These are phyloP conservation scores for Myripristis murdjan DNA, from an alignment of 2,797 vertebrate species.

Conservation along the genomic window DNA sequence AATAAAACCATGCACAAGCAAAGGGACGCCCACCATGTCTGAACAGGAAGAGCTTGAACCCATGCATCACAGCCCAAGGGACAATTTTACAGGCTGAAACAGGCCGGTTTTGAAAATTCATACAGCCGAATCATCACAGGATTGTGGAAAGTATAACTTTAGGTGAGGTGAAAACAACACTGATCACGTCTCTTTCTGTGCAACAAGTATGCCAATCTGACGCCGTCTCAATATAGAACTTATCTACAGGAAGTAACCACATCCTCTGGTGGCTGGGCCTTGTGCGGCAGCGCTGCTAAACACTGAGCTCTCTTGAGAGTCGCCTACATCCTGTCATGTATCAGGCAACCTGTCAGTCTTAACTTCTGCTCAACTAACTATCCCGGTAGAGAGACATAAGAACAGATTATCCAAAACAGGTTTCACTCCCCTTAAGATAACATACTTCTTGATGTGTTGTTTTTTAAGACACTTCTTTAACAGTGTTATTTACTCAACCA, in stretches of 20 bases:
- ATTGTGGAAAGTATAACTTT: conserved; percentile 3
- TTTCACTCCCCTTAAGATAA: conserved; percentile 25
- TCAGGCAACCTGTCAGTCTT: conserved; percentile 59
- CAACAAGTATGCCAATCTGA: conserved; percentile 36
- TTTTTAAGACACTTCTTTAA: conserved; percentile 5
- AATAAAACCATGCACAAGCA: conserved; percentile 17
- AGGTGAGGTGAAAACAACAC: conserved; percentile 4
- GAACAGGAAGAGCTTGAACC: not conserved
- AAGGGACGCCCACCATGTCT: not conserved
- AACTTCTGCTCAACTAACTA: conserved; percentile 30
- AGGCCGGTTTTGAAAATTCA: conserved; percentile 2
- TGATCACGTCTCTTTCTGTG: conserved; percentile 5
- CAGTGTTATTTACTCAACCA: conserved; percentile 14
- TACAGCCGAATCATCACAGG: not conserved
- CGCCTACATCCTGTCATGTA: conserved; percentile 78
- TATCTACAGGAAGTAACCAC: conserved; percentile 87
- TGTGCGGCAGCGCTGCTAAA: conserved; percentile 63
- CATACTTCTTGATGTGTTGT: not conserved
- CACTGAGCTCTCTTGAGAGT: conserved; percentile 69
- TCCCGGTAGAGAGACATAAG: not conserved
- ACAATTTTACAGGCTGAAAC: not conserved
- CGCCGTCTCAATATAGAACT: conserved; percentile 62
- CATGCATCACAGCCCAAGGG: not conserved
- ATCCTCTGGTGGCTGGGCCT: conserved; percentile 79
- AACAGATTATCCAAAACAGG: not conserved